These are phyloP conservation scores for Sminthopsis crassicaudata DNA, from an alignment of 2,113 vertebrate genomes.

Conservation along the genomic window DNA sequence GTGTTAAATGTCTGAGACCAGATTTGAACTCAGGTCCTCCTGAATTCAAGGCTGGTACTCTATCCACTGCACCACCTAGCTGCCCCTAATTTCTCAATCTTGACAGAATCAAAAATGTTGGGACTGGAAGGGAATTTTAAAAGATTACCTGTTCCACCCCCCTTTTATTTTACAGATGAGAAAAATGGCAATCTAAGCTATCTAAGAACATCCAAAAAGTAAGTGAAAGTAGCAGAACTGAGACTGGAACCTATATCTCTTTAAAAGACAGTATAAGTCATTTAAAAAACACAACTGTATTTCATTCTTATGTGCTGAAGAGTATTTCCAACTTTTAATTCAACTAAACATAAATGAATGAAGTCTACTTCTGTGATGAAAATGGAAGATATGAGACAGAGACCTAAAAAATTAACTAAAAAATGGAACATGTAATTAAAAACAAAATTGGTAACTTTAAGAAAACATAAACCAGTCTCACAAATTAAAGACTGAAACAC, in stretches of 20 bases:
- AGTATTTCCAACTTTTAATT: background rate
- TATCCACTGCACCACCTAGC: too few relatives aligned
- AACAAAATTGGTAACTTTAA: background rate
- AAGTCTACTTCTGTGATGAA: background rate
- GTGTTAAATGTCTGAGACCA: too few relatives aligned
- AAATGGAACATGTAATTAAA: background rate
- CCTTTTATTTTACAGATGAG: background rate
- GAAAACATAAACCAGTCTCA: background rate
- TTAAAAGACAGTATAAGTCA: background rate
- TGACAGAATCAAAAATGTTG: background rate
- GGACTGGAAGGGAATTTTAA: background rate
- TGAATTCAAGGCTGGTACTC: too few relatives aligned
- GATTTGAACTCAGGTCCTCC: too few relatives aligned
- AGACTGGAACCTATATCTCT: background rate
- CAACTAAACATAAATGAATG: background rate
- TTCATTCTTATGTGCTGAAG: too few relatives aligned
- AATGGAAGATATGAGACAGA: background rate
- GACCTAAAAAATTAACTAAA: background rate
- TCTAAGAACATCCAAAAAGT: background rate
- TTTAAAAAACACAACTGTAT: background rate
- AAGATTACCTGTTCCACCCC: background rate
- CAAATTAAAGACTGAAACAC: accelerated
- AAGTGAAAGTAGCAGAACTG: background rate
- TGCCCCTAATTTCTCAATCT: background rate
- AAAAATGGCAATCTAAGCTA: background rate